Conservation (phyloP, 2,113 vertebrate species). For the Porphyrio hochstetteri region DNA sequence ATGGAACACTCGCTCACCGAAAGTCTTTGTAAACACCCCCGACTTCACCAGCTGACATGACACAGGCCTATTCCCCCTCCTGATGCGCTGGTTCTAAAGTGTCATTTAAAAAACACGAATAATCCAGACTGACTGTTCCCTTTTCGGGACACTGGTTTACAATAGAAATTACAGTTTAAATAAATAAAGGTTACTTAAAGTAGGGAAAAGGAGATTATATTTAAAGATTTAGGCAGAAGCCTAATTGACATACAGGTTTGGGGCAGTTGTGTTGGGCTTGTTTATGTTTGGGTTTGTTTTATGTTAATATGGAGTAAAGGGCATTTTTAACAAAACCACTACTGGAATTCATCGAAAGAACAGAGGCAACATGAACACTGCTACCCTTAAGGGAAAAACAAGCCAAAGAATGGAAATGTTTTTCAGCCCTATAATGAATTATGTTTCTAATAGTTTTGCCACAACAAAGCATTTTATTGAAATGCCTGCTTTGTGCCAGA, state of each 20-base stretch:
- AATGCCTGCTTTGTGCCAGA: constrained; percentile 74
- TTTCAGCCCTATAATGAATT: constrained; percentile 80
- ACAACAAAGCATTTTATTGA: constrained; percentile 85
- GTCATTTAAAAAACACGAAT: constrained; percentile 20
- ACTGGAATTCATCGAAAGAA: constrained; percentile 74
- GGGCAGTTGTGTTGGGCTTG: background rate
- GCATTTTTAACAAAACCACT: constrained; percentile 73
- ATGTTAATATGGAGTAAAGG: background rate
- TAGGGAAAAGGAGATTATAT: background rate
- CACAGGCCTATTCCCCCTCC: background rate
- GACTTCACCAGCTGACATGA: background rate
- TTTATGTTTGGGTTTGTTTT: background rate
- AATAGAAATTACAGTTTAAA: background rate
- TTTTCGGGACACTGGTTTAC: background rate
- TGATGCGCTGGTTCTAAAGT: background rate
- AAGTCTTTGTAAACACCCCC: background rate
- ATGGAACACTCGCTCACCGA: background rate
- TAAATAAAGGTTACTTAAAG: background rate
- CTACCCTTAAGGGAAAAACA: constrained; percentile 77
- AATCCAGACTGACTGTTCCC: background rate
- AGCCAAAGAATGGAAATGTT: constrained; percentile 80
- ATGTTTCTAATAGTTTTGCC: constrained; percentile 81
- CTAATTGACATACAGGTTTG: constrained; percentile 10
- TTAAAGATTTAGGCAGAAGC: constrained; percentile 7
- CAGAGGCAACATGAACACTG: constrained; percentile 72